These are phyloP conservation scores for Pandion haliaetus DNA, from an alignment of 2,113 vertebrate species.

Conservation along the genomic window DNA sequence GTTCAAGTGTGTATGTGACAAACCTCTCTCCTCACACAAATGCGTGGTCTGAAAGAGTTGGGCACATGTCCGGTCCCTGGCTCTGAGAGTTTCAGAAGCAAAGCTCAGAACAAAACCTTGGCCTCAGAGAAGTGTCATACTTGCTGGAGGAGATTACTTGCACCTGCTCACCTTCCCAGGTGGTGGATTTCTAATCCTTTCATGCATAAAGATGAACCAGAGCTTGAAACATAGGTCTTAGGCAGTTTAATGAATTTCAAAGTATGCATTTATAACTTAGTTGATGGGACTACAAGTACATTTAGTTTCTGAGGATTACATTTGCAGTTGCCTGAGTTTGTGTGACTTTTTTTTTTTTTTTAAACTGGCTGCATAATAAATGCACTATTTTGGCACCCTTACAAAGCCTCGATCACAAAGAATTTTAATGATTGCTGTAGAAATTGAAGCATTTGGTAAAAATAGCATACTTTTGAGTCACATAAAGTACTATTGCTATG, in stretches of 20 bases:
- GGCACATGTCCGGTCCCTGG: rapidly evolving
- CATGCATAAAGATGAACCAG: background rate
- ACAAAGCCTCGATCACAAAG: background rate
- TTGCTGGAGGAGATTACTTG: background rate
- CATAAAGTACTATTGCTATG: conserved; percentile 1
- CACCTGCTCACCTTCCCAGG: background rate
- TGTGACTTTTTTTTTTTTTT: background rate
- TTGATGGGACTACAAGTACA: background rate
- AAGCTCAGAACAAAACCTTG: background rate
- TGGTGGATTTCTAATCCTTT: background rate
- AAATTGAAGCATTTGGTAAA: background rate
- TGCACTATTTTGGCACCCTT: background rate
- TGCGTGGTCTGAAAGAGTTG: rapidly evolving
- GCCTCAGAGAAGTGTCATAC: background rate
- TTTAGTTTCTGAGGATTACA: background rate
- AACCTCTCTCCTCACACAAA: rapidly evolving
- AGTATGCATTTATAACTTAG: background rate
- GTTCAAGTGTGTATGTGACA: background rate
- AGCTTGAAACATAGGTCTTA: background rate
- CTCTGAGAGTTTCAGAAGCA: background rate
- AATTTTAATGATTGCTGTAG: background rate
- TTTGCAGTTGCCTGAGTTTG: background rate
- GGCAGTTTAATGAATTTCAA: background rate
- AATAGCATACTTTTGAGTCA: background rate
- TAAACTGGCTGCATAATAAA: background rate